Conservation (phyloP, 1,140 invertebrate genomes). For the Zaprionus capensis region DNA sequence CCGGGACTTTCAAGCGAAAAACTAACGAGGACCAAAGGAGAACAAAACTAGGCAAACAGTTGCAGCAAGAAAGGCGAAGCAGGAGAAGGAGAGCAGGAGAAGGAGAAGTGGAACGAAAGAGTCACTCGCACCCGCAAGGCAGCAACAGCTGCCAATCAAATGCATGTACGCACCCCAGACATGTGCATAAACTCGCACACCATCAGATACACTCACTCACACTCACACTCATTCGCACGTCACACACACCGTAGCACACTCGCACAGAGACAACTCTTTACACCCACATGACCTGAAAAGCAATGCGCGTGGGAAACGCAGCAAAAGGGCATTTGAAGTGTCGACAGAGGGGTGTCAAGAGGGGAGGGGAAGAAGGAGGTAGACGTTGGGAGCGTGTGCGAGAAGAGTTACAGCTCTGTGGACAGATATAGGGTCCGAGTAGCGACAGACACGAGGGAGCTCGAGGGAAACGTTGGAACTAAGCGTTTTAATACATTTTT, state of each 20-base stretch:
- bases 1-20: background rate
- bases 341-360: background rate
- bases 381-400: background rate
- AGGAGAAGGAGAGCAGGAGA: conserved; percentile 1
- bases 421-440: conserved; percentile 1
- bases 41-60: conserved; percentile 31
- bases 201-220: background rate
- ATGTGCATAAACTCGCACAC: background rate
- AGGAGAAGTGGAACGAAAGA: conserved; percentile 17
- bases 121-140: conserved; percentile 33
- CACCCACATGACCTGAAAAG: conserved; percentile 46
- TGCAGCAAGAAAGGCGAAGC: background rate
- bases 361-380: too few species aligned
- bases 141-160: conserved; percentile 47
- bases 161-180: conserved; percentile 24
- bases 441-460: background rate
- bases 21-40: conserved; percentile 20
- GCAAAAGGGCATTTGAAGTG: conserved; percentile 39
- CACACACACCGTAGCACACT: conserved; percentile 6
- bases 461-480: conserved; percentile 30
- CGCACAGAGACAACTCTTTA: conserved; percentile 13
- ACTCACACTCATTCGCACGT: background rate
- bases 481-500: conserved; percentile 57
- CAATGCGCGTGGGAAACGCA: conserved; percentile 44
- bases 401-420: background rate